phyloP scores from a whole-genome alignment of 2,113 vertebrate genomes.

The Sinocyclocheilus anophthalmus region DNA sequence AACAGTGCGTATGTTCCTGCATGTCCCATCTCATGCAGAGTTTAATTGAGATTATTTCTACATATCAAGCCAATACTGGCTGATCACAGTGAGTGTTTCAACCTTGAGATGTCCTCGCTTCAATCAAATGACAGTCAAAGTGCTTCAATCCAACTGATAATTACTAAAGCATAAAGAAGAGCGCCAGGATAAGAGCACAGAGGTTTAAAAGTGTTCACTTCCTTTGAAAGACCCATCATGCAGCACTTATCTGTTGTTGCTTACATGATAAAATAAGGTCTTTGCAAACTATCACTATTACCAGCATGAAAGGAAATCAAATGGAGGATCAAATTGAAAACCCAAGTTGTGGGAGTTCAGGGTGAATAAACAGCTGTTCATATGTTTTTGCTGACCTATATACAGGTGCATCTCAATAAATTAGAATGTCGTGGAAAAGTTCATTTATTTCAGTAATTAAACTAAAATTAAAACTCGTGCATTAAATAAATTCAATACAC shows the following conservation, averaged over 20 bases:
- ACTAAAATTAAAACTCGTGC: too few relatives aligned
- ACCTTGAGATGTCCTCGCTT: slow-evolving; percentile 45
- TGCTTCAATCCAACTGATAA: slow-evolving; percentile 21
- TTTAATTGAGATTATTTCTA: slow-evolving; percentile 44
- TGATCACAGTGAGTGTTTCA: slow-evolving; percentile 47
- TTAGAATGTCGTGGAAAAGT: too few relatives aligned
- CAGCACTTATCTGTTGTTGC: background rate
- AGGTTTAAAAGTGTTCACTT: background rate
- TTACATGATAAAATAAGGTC: background rate
- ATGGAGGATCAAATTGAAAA: background rate
- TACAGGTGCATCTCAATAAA: background rate
- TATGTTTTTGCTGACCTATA: background rate
- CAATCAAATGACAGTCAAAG: background rate
- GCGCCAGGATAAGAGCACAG: background rate
- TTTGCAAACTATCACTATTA: background rate
- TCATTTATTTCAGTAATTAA: too few relatives aligned
- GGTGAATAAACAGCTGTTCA: background rate
- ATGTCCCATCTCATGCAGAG: slow-evolving; percentile 16
- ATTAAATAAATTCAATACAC: too few relatives aligned
- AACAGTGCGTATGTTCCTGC: background rate
- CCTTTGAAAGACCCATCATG: background rate
- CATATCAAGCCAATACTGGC: slow-evolving; percentile 29
- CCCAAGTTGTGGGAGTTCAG: background rate
- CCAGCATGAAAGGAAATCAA: slow-evolving; percentile 2
- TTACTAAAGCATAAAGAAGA: slow-evolving; percentile 19